A percentile compares a stretch with the other conserved stretches of the same genome.
Conservation (phyloP, 2,888 invertebrate genomes). For the Lepidochitona cinerea region DNA sequence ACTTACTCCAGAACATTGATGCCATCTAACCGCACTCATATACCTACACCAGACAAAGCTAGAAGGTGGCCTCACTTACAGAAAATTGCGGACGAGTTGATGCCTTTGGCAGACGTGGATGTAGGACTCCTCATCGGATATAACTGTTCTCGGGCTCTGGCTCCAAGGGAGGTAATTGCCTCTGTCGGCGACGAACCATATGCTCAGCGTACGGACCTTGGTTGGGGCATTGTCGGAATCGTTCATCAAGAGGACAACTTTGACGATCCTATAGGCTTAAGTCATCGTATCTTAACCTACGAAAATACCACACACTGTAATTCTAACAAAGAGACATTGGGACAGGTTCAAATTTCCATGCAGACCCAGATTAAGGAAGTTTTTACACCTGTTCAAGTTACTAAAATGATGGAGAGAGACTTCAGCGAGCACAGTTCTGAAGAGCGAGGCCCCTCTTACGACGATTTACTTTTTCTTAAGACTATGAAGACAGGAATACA, state of each 20-base stretch:
- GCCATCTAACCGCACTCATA: slow-evolving; percentile 34
- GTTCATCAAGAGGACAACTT: background rate
- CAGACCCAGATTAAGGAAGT: background rate
- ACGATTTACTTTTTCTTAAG: background rate
- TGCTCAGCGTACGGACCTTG: slow-evolving; percentile 25
- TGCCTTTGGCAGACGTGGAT: slow-evolving; percentile 23
- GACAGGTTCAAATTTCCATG: no score
- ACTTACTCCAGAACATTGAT: slow-evolving; percentile 29
- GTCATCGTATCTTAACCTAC: no score
- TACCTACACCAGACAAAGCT: slow-evolving; percentile 34
- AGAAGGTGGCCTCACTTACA: slow-evolving; percentile 31
- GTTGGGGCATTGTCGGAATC: slow-evolving; percentile 35
- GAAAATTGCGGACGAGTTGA: slow-evolving; percentile 22
- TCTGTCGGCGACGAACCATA: no score
- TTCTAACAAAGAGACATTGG: no score
- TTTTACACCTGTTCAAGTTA: background rate
- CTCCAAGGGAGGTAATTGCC: no score
- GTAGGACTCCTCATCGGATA: slow-evolving; percentile 37
- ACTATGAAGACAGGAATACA: no score
- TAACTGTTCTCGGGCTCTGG: slow-evolving; percentile 34
- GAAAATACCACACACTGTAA: no score
- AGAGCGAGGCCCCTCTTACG: background rate
- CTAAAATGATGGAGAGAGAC: background rate
- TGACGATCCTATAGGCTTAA: background rate
- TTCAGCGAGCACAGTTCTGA: background rate